A percentile compares a stretch with the other conserved stretches of the same genome.
Evolutionary conservation across 2,113 vertebrate genomes (phyloP).

Genomic region (Zosterops pallidus): DNA sequence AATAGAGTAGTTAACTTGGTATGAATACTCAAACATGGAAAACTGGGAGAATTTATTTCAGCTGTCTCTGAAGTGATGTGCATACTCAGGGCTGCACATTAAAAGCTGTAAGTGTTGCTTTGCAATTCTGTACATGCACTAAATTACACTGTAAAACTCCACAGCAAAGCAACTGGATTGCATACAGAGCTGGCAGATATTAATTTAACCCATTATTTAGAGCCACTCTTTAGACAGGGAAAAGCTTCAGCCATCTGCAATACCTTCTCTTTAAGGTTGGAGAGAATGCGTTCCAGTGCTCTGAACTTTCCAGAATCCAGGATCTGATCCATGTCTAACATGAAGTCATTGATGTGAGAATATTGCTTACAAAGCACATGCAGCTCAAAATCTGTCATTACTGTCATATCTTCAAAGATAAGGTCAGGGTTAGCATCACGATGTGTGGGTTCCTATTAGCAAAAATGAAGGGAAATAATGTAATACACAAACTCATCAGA

Average conservation of each 20-base stretch:
- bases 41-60: background rate
- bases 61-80: background rate
- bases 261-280: slow-evolving; percentile 83
- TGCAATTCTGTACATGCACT: background rate
- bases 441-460: slow-evolving; percentile 90
- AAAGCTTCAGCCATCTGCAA: background rate
- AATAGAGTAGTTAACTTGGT: background rate
- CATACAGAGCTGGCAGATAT: background rate
- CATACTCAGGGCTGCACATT: background rate
- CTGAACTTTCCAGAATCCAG: slow-evolving; percentile 95
- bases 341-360: slow-evolving; percentile 79
- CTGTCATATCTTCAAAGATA: slow-evolving; percentile 96
- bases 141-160: background rate
- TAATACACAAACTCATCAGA: background rate
- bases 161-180: background rate
- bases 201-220: background rate
- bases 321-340: slow-evolving; percentile 81
- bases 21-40: background rate
- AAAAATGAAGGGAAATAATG: slow-evolving; percentile 20
- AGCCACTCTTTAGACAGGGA: background rate
- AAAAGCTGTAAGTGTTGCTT: background rate
- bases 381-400: slow-evolving; percentile 98
- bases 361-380: slow-evolving; percentile 91
- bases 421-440: slow-evolving; percentile 87
- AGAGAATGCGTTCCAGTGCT: slow-evolving; percentile 80